Evolutionary conservation across 2,888 invertebrate genomes (phyloP), one percentile per base, ranked within the genome.

Genomic region (Polydrusus tereticollis): DNA sequence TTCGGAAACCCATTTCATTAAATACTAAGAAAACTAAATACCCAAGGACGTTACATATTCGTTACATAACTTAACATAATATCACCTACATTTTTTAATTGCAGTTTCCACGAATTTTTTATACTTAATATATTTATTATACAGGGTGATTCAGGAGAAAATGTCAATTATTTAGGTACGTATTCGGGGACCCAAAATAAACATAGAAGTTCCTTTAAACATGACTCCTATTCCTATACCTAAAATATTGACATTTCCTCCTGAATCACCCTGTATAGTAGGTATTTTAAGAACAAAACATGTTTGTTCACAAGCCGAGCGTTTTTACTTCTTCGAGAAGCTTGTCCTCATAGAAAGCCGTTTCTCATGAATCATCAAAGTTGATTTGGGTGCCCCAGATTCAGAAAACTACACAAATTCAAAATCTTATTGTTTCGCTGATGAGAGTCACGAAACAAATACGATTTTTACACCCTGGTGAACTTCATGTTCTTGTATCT

Each of bases 281-380:
- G n/a, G n/a, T n/a, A n/a, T n/a, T n/a, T n/a, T n/a, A n/a, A n/a
- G n/a, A n/a, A n/a, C n/a, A n/a, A 5, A 1, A 20, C 21, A 12
- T 52, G 52, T 29, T 29, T 29, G 52, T 8, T 52, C 14, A 16
- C 29, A 52, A 7, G 1, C 7, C 7, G 10, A 14, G 14, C 52
- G 26, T 7, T 52, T 50, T 67, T 58, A 67, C 47, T 63, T 63
- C 18, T 63, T 50, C 26, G 41, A 57, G 57, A 66, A 66, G 66
- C 45, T 36, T 23, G 36, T 38, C 58, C 47, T 43, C 43, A 59
- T 45, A 21, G 58, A 67, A 67, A 67, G 67, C 55, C 33, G 67
- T 33, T 47, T 47, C 18, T 47, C 36, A 47, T 67, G 67, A 67
- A 33, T 58, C 67, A 58, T 67, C 58, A 18, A 20, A 33, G 14